Evolutionary conservation across 2,113 vertebrate genomes (phyloP), one percentile per base, ranked within the genome.

Genomic region (Oreocharis arfaki): DNA sequence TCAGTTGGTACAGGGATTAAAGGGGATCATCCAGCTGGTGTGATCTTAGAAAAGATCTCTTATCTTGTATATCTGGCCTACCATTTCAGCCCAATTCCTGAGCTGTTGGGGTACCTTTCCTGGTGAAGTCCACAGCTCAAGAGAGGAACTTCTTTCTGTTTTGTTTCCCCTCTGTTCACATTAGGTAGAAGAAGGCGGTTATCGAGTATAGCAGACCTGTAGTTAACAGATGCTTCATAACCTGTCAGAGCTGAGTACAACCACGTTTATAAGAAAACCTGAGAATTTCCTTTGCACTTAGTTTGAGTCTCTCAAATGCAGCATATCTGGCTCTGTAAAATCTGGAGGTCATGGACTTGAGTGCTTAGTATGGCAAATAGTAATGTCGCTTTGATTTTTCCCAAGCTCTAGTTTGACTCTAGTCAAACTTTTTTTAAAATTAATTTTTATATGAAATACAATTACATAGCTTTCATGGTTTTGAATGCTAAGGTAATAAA

Each of bases 281-380:
- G 18, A 39, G 28, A 63, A 35, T 33, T 77, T 52, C 24, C 32
- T 8, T 35, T 44, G 15, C 0, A 0, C 35, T 47, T 41, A 4
- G 11, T 57, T 93, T 24, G 28, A 13, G 6, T 65, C 8, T 85
- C 41, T 64, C 39, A 64, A 69, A 76, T 63, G 50, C 22, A 86
- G 19, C 50, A 61, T 49, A 42, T 71, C 12, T 74, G 74, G 12
- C 27, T 46, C 5, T 2, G 1, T 28, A 59, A 46, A 84, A 61
- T 41, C n/a, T 5, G 3, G 37, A 75, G 17, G 18, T 70, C 21
- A 2, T 28, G 8, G 28, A 55, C 24, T 56, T 78, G 5, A 35
- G 15, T 6, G 32, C 39, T 79, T n/a, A 13, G 2, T 47, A 3
- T 52, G 2, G 4, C 0, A 0, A 33, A 13, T 2, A 13, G 49